Evolutionary conservation across 2,888 invertebrate genomes (phyloP).

Genomic region (Oegoconia quadripuncta): DNA sequence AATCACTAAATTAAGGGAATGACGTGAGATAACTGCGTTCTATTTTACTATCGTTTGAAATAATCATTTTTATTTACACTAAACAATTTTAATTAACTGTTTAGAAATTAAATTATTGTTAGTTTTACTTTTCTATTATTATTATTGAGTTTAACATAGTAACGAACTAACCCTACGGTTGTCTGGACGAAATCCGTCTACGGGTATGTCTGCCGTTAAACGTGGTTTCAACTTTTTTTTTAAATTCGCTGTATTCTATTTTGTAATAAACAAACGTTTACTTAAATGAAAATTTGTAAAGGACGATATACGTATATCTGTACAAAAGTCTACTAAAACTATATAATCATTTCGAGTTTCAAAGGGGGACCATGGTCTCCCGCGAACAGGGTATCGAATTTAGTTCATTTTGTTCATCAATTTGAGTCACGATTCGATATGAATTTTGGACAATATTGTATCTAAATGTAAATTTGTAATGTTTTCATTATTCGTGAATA

Average conservation of each 20-base stretch:
- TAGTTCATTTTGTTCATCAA: conserved; percentile 31
- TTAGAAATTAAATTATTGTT: too few relatives aligned
- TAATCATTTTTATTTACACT: too few relatives aligned
- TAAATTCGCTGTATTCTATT: neutral
- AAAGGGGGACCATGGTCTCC: conserved; percentile 32
- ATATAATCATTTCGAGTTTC: conserved; percentile 21
- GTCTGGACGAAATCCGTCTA: too few relatives aligned
- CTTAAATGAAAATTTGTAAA: conserved; percentile 14
- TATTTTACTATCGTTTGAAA: too few relatives aligned
- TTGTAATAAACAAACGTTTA: conserved; percentile 1
- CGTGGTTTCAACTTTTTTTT: neutral
- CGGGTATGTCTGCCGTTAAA: neutral
- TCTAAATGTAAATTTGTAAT: conserved; percentile 30
- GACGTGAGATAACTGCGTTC: too few relatives aligned
- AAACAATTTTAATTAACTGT: too few relatives aligned
- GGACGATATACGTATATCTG: conserved; percentile 37
- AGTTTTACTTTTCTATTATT: too few relatives aligned
- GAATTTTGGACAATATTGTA: conserved; percentile 64
- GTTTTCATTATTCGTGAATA: conserved; percentile 45
- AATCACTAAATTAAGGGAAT: too few relatives aligned
- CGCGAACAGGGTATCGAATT: conserved; percentile 57
- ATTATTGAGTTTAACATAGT: too few relatives aligned
- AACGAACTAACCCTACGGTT: too few relatives aligned
- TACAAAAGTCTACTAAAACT: conserved; percentile 31
- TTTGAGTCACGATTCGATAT: conserved; percentile 39